Evolutionary conservation across 2,113 vertebrate genomes (phyloP), one percentile per base, ranked within the genome.

Genomic region (Galeopterus variegatus): DNA sequence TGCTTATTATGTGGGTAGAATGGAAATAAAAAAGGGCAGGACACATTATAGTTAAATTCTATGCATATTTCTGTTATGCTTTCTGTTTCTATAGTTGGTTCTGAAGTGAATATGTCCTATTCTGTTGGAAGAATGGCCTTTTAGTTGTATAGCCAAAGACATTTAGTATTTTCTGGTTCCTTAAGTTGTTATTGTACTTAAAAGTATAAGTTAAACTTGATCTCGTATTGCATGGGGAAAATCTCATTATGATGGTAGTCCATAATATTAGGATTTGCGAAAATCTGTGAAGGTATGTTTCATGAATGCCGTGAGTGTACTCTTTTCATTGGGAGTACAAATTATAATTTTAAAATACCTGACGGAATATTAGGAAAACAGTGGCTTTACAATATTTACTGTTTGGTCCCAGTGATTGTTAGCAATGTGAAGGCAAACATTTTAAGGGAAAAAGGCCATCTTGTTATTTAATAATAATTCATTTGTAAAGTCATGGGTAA

Each of bases 141-240:
- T 98, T 97, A 97, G 98, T 98, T 97, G 92, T 95, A 94, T 98
- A 98, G 98, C 97, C 97, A 98, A 98, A 98, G 98, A 98, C 93
- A 96, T 90, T 97, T 96, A 96, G 96, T 97, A 90, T 97, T 93
- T 97, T 95, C 94, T 87, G 91, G 89, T 96, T 98, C 96, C 72
- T 94, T 93, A 96, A 83, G 75, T 86, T 92, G 65, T 92, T 97
- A 36, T 21, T 96, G 96, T 96, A 97, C 93, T 89, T 93, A 36
- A 90, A 85, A 76, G 81, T 70, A 45, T 31, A 93, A 69, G 69
- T 75, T 36, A 26, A 75, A 48, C 24, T 84, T 96, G 50, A 80
- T 69, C n/a, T n/a, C 79, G 24, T 33, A 45, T 56, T 67, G 2
- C 58, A 9, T 93, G 26, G 21, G 33, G 33, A 80, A 72, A 60